phyloP scores from a whole-genome alignment of 2,113 vertebrate species.

The Peromyscus californicus region DNA sequence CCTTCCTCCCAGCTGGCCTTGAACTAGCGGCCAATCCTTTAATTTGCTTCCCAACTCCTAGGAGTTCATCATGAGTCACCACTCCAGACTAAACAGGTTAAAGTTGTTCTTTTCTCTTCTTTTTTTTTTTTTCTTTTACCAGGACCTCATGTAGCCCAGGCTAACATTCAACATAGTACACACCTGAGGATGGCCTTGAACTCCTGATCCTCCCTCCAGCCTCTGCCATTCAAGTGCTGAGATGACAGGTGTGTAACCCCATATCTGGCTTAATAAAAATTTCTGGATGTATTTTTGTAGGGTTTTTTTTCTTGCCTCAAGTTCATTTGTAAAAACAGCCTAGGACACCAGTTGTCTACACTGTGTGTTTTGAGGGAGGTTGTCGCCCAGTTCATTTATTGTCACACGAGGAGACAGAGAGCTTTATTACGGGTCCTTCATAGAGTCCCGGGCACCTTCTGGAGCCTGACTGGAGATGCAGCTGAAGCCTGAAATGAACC shows the following conservation, averaged over 20 bases:
- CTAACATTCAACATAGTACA: not conserved
- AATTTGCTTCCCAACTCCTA: not conserved
- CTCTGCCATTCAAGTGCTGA: not conserved
- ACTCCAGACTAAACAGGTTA: not conserved
- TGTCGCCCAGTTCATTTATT: not conserved
- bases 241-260: not conserved
- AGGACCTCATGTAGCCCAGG: not conserved
- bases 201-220: not conserved
- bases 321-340: not conserved
- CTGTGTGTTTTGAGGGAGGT: not conserved
- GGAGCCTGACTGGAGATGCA: not conserved
- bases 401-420: not conserved
- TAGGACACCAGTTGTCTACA: not conserved
- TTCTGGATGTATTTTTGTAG: not conserved
- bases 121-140: too few relatives aligned
- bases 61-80: not conserved
- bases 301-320: not conserved
- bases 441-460: not conserved
- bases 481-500: not conserved
- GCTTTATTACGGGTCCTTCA: too few relatives aligned
- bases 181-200: not conserved
- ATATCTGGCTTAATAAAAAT: not conserved
- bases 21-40: not conserved
- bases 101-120: not conserved
- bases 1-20: not conserved